phyloP scores from a whole-genome alignment of 2,888 invertebrate species.

The Ophion slaviceki region DNA sequence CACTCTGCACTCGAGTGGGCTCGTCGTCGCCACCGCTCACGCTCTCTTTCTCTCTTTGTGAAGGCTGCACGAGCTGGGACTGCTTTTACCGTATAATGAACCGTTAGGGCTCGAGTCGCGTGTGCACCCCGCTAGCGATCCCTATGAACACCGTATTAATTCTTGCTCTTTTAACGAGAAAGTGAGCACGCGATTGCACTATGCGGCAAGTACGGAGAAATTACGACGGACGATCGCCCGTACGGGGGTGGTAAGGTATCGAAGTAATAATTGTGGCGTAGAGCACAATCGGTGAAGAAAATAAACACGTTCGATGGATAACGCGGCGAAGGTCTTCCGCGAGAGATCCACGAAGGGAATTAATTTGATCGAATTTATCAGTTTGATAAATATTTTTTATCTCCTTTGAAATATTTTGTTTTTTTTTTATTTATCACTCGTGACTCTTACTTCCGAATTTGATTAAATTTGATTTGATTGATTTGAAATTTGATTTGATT shows the following conservation, averaged over 20 bases:
- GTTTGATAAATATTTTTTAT: neutral
- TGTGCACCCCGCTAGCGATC: constrained; percentile 49
- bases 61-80: constrained; percentile 31
- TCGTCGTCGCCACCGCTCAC: constrained; percentile 51
- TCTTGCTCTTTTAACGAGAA: constrained; percentile 52
- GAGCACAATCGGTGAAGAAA: neutral
- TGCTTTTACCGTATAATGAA: constrained; percentile 38
- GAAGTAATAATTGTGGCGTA: neutral
- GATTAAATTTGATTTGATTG: no score
- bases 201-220: neutral
- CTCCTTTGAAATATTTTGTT: neutral
- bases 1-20: constrained; percentile 66
- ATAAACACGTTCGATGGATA: neutral
- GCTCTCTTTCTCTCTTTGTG: constrained; percentile 19
- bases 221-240: neutral
- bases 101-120: constrained; percentile 26
- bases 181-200: constrained; percentile 3
- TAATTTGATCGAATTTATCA: neutral
- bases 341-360: neutral
- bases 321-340: neutral
- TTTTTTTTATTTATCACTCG: neutral
- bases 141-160: constrained; percentile 43
- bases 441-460: no score
- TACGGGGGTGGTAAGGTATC: neutral
- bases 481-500: no score